Percentiles rank a stretch among this genome's conserved stretches.
Evolutionary conservation across 2,888 invertebrate genomes (phyloP).

Genomic region (Epirrita christyi): DNA sequence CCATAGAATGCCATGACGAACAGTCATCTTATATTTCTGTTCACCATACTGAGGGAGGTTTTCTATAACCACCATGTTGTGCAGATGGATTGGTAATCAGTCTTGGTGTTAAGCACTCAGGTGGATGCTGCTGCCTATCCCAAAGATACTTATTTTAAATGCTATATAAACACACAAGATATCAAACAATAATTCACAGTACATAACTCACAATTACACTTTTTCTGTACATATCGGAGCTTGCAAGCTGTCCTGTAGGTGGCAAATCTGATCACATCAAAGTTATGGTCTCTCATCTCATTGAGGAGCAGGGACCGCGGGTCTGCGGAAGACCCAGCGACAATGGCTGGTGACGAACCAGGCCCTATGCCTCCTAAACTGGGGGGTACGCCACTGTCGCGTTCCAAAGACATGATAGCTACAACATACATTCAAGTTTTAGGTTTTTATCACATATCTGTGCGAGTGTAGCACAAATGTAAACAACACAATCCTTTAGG

Average conservation of each 20-base stretch:
- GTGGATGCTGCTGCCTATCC: no score
- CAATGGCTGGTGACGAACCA: constrained; percentile 38
- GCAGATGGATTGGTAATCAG: no score
- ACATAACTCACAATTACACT: constrained; percentile 93
- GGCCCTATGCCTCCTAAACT: constrained; percentile 48
- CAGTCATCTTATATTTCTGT: no score
- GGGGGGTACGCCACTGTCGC: constrained; percentile 66
- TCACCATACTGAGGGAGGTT: no score
- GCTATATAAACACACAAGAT: neutral
- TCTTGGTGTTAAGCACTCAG: no score
- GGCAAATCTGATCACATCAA: constrained; percentile 98
- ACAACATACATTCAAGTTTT: constrained; percentile 12
- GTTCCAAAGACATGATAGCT: constrained; percentile 70
- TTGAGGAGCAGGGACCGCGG: constrained; percentile 91
- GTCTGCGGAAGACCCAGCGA: constrained; percentile 70
- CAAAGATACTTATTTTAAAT: neutral
- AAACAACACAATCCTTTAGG: neutral
- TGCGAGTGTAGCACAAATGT: neutral
- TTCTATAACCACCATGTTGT: no score
- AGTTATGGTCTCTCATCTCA: constrained; percentile 95
- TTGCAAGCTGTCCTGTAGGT: constrained; percentile 99
- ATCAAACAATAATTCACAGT: constrained; percentile 20
- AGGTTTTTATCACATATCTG: neutral
- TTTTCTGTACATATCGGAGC: constrained; percentile 98
- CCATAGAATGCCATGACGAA: no score